Conservation (phyloP, 23 tunicate species). For the Diplosoma virens region DNA sequence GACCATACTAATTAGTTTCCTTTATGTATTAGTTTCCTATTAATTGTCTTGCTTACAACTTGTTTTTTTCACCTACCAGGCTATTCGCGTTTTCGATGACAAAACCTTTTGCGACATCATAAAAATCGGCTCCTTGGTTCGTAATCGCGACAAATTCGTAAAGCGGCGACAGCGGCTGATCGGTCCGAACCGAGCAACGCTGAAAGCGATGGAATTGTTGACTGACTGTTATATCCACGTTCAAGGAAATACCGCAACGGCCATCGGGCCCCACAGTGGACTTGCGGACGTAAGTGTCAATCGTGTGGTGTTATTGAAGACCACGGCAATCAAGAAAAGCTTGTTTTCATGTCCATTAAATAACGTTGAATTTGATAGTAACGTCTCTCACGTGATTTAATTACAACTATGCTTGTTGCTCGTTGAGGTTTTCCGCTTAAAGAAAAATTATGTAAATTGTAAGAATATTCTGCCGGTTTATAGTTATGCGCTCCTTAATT, state of each 20-base stretch:
- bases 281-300: constrained; percentile 77
- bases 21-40: neutral
- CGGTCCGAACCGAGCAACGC: constrained; percentile 91
- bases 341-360: too few species aligned
- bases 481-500: too few species aligned
- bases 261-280: constrained; percentile 82
- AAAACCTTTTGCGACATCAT: constrained; percentile 79
- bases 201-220: constrained; percentile 89
- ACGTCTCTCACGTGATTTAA: too few species aligned
- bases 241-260: constrained; percentile 96
- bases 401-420: too few species aligned
- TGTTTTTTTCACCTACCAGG: constrained; percentile 12
- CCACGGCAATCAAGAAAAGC: too few species aligned
- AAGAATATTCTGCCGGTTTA: too few species aligned
- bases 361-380: too few species aligned
- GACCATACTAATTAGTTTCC: neutral
- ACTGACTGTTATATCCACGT: constrained; percentile 88
- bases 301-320: too few species aligned
- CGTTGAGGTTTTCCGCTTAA: too few species aligned
- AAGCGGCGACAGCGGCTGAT: constrained; percentile 89
- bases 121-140: constrained; percentile 69
- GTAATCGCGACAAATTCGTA: constrained; percentile 83
- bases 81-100: constrained; percentile 85
- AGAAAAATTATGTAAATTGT: too few species aligned
- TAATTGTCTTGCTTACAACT: too few species aligned